Evolutionary conservation across 2,113 vertebrate genomes (phyloP).

Genomic region (Hydropotes inermis): DNA sequence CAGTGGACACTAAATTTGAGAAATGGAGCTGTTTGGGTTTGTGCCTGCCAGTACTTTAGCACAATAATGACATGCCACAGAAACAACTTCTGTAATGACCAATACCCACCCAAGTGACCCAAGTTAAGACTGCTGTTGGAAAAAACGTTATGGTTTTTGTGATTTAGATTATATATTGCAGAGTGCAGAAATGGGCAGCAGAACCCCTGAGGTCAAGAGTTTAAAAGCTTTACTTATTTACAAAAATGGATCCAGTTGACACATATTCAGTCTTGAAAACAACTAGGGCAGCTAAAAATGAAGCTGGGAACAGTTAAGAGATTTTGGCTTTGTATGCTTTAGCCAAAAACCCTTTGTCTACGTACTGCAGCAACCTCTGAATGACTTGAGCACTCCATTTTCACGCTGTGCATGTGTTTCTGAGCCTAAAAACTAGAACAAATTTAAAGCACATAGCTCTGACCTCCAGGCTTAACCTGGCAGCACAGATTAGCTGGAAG

Average conservation of each 20-base stretch:
- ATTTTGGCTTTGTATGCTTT: conserved; percentile 1
- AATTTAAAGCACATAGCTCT: conserved; percentile 10
- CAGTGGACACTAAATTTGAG: background rate
- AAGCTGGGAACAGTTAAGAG: conserved; percentile 17
- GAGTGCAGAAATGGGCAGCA: background rate
- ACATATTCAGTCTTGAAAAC: conserved; percentile 11
- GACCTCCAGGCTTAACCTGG: background rate
- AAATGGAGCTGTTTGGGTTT: background rate
- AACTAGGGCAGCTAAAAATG: conserved; percentile 39
- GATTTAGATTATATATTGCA: conserved; percentile 32
- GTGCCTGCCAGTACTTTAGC: background rate
- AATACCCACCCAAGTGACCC: background rate
- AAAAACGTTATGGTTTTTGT: background rate
- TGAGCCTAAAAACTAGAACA: conserved; percentile 13
- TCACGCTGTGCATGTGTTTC: background rate
- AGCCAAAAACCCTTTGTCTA: background rate
- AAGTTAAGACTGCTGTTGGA: conserved; percentile 19
- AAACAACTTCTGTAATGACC: background rate
- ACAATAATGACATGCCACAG: background rate
- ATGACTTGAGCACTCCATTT: background rate
- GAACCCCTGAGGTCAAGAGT: conserved; percentile 4
- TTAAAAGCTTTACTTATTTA: conserved; percentile 37
- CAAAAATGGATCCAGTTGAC: conserved; percentile 7
- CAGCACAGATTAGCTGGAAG: background rate
- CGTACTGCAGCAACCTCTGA: background rate